Conservation (phyloP, 2,888 invertebrate species). For the Eumacrocentrus americanus region DNA sequence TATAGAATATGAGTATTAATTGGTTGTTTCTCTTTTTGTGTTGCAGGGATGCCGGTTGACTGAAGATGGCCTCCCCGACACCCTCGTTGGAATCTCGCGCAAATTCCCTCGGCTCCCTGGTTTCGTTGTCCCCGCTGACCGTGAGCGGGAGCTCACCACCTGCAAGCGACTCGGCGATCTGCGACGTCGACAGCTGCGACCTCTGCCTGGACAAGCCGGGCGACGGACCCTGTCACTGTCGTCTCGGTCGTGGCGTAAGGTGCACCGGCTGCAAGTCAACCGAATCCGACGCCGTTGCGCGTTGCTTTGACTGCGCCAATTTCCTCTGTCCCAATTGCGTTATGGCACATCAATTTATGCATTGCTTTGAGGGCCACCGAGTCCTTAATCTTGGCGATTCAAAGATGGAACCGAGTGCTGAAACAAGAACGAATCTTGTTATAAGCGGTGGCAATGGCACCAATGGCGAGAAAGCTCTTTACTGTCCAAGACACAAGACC, state of each 20-base stretch:
- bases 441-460: slow-evolving; percentile 40
- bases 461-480: slow-evolving; percentile 71
- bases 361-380: slow-evolving; percentile 96
- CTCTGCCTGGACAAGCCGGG: slow-evolving; percentile 58
- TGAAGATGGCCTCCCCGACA: slow-evolving; percentile 93
- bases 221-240: slow-evolving; percentile 58
- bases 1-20: too few relatives aligned
- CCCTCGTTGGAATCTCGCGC: slow-evolving; percentile 93
- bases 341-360: slow-evolving; percentile 99
- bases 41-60: slow-evolving; percentile 85
- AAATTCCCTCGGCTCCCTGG: slow-evolving; percentile 85
- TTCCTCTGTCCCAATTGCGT: slow-evolving; percentile 97
- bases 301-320: slow-evolving; percentile 95
- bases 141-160: slow-evolving; percentile 88
- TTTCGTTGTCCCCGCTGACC: slow-evolving; percentile 76
- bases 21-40: slow-evolving; percentile 55
- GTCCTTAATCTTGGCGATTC: slow-evolving; percentile 76
- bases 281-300: slow-evolving; percentile 92
- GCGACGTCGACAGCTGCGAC: slow-evolving; percentile 66
- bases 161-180: slow-evolving; percentile 83
- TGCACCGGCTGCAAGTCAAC: slow-evolving; percentile 97
- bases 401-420: slow-evolving; percentile 64
- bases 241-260: slow-evolving; percentile 69
- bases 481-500: slow-evolving; percentile 87
- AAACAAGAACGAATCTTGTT: slow-evolving; percentile 34